These are phyloP conservation scores for Syncerus caffer DNA, from an alignment of 2,797 vertebrate species.

Conservation along the genomic window DNA sequence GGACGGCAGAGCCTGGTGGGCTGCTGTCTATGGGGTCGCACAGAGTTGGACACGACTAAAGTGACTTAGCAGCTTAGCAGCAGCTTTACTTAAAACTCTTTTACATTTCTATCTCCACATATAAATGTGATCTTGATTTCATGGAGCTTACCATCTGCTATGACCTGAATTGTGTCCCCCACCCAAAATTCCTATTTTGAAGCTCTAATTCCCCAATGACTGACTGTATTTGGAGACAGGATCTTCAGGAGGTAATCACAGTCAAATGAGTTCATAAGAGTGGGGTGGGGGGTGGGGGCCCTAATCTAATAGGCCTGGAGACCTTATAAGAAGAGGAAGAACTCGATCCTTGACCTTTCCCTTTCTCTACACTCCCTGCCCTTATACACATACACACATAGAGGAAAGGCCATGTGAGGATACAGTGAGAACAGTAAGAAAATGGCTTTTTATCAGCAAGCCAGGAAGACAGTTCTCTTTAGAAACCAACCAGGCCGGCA, in stretches of 20 bases:
- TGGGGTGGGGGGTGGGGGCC: too few relatives aligned
- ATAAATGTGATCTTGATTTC: neutral
- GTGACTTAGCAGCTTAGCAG: too few relatives aligned
- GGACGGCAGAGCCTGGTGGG: too few relatives aligned
- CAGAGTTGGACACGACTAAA: too few relatives aligned
- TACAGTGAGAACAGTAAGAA: neutral
- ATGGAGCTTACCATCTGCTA: neutral
- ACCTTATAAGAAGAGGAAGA: neutral
- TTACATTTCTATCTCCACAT: neutral
- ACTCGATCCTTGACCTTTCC: neutral
- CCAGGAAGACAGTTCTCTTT: neutral
- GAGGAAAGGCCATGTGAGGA: neutral
- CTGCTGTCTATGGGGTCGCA: too few relatives aligned
- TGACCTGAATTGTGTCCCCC: neutral
- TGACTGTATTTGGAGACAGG: neutral
- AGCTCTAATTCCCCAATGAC: neutral
- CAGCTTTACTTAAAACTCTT: too few relatives aligned
- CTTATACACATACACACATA: neutral
- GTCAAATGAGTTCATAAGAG: neutral
- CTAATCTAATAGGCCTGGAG: neutral
- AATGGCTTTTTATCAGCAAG: neutral
- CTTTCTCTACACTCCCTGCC: neutral
- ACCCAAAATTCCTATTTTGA: neutral
- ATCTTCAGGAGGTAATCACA: constrained; percentile 20
- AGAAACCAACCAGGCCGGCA: neutral